A percentile compares a stretch with the other conserved stretches of the same genome.
phyloP scores from a whole-genome alignment of 2,888 invertebrate genomes.

The Cerastis leucographa region DNA sequence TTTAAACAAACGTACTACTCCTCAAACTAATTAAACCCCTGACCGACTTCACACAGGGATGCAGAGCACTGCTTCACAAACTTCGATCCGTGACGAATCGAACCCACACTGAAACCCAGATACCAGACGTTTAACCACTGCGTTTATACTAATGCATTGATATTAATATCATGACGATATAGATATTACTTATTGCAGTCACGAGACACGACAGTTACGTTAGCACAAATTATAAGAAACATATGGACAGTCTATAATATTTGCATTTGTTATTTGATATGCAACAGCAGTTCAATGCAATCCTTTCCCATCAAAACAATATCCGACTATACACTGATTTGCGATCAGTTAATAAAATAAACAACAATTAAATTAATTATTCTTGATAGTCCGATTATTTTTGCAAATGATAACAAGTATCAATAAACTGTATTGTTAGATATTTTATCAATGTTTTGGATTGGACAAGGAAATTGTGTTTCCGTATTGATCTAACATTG shows the following conservation, averaged over 20 bases:
- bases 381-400: constrained; percentile 1
- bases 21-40: neutral
- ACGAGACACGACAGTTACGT: constrained; percentile 21
- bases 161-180: neutral
- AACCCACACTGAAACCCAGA: neutral
- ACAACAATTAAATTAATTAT: neutral
- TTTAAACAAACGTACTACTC: neutral
- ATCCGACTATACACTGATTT: neutral
- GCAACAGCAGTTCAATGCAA: constrained; percentile 8
- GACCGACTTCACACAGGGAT: neutral
- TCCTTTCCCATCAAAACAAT: neutral
- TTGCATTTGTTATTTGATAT: constrained; percentile 6
- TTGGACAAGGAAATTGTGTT: constrained; percentile 44
- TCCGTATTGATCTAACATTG: constrained; percentile 47
- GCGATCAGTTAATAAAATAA: neutral
- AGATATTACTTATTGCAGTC: constrained; percentile 28
- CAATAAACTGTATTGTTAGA: neutral
- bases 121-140: neutral
- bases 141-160: neutral
- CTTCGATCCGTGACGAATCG: neutral
- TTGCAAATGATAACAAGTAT: neutral
- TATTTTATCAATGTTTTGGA: constrained; percentile 3
- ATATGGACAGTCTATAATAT: constrained; percentile 14
- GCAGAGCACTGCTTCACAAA: neutral
- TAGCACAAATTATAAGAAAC: constrained; percentile 5